Base-by-base conservation (phyloP, 2,888 invertebrate species). In the Apamea crenata region DNA sequence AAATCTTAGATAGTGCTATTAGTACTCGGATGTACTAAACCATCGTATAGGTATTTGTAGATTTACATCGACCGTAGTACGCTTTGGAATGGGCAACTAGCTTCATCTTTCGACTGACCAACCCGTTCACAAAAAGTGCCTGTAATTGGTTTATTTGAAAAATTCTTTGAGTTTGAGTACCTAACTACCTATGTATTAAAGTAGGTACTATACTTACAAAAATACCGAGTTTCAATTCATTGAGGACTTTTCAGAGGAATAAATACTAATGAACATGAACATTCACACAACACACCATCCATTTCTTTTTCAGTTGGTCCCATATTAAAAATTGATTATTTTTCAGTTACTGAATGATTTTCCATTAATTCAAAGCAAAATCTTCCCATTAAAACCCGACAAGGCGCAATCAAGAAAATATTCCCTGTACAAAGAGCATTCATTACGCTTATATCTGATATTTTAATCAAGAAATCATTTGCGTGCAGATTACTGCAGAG, bases 401-500 rank as follows among this genome's bases (percentile, higher is more conserved):
- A 56, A 21, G 0, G 2, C 16, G 2, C 14, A 81, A 47, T 47
- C 61, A 56, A 2, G 8, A 75, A 81, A 81, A 18, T 29, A 74
- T 53, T 53, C 14, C 7, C 40, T 65, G 0, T 32, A 14, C 14
- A 32, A 67, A 40, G 3, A 63, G 3, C 8, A 50, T 63, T 40
- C 18, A 56, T 50, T 65, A 16, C 16, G 32, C 40, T 63, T 59
- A 72, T 56, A 53, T 69, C 47, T 69, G 12, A 69, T 21, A 65
- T 68, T 73, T 36, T 44, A 69, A 73, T 75, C 50, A 79, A 68
- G 25, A 63, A 63, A 83, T 83, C n/a, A 69, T 61, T 72, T 36
- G 47, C 50, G 12, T 75, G 36, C 74, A 61, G 50, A 83, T 75
- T 75, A 53, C n/a, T 73, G 44, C 78, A 61, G 36, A 78, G 69